Percentiles rank a stretch among this genome's conserved stretches.
phyloP scores from a whole-genome alignment of 2,113 vertebrate species.

The Neomonachus schauinslandi region DNA sequence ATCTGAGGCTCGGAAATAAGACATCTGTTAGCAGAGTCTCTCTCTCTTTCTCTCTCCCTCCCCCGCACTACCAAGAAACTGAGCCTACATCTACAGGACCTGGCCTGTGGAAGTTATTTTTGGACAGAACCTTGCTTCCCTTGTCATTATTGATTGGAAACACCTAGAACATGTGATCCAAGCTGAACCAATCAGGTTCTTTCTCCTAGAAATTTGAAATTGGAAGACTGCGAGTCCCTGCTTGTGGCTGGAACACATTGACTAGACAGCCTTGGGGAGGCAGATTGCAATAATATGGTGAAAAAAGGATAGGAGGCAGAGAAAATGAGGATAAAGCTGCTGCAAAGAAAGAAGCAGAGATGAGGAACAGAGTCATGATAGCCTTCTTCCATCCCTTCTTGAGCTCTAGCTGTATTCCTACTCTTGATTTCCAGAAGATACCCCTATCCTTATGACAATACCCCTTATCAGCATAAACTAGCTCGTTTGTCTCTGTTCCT shows the following conservation, averaged over 20 bases:
- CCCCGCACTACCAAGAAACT: not conserved
- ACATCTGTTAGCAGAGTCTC: not conserved
- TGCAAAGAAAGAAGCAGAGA: not conserved
- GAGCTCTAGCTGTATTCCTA: not conserved
- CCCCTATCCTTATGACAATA: not conserved
- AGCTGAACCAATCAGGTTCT: not conserved
- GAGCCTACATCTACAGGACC: not conserved
- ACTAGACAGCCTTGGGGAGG: not conserved
- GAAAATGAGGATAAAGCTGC: not conserved
- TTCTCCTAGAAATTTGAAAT: constrained; percentile 5
- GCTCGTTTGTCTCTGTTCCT: not conserved
- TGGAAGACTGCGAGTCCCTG: not conserved
- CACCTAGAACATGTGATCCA: not conserved
- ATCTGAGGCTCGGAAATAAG: not conserved
- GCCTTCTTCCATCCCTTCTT: not conserved
- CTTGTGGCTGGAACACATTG: not conserved
- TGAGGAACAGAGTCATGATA: not conserved
- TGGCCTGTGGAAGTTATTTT: not conserved
- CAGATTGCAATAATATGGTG: not conserved
- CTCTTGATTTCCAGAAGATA: not conserved
- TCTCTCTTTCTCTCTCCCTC: not conserved
- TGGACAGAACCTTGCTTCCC: not conserved
- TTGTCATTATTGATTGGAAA: not conserved
- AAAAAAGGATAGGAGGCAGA: not conserved
- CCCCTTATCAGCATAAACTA: not conserved